Evolutionary conservation across 2,113 vertebrate species (phyloP).

Genomic region (Stigmatopora nigra): DNA sequence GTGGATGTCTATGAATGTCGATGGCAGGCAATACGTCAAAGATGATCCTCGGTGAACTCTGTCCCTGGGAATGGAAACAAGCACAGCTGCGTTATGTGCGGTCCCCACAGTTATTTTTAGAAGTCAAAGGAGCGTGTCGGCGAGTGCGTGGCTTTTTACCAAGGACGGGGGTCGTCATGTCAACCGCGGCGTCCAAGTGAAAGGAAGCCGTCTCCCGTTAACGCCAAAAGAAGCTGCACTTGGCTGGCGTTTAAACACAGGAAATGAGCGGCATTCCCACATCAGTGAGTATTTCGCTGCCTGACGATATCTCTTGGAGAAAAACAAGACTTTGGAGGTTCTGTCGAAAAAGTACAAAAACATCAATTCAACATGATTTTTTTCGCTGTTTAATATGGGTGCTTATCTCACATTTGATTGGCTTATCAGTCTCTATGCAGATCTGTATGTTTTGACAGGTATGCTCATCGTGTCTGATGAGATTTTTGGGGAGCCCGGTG

Average conservation of each 20-base stretch:
- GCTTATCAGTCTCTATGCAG: neutral
- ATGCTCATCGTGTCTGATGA: too few relatives aligned
- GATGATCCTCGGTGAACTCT: neutral
- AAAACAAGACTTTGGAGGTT: neutral
- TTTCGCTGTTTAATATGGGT: neutral
- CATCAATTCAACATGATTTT: neutral
- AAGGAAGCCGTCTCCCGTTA: constrained; percentile 7
- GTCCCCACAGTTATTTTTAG: constrained; percentile 7
- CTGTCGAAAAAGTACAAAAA: neutral
- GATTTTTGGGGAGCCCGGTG: too few relatives aligned
- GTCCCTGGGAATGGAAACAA: neutral
- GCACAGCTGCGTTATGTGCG: neutral
- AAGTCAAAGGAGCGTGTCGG: neutral
- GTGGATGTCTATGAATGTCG: too few relatives aligned
- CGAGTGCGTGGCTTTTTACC: constrained; percentile 4
- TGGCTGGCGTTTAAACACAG: constrained; percentile 49
- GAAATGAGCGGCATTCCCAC: constrained; percentile 51
- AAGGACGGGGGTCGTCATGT: constrained; percentile 7
- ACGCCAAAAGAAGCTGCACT: constrained; percentile 12
- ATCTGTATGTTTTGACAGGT: neutral
- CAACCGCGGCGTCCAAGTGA: neutral
- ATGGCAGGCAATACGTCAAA: neutral
- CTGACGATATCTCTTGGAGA: neutral
- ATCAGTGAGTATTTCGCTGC: constrained; percentile 42
- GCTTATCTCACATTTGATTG: neutral